phyloP scores from a whole-genome alignment of 2,113 vertebrate species.

The Sinocyclocheilus rhinocerous region DNA sequence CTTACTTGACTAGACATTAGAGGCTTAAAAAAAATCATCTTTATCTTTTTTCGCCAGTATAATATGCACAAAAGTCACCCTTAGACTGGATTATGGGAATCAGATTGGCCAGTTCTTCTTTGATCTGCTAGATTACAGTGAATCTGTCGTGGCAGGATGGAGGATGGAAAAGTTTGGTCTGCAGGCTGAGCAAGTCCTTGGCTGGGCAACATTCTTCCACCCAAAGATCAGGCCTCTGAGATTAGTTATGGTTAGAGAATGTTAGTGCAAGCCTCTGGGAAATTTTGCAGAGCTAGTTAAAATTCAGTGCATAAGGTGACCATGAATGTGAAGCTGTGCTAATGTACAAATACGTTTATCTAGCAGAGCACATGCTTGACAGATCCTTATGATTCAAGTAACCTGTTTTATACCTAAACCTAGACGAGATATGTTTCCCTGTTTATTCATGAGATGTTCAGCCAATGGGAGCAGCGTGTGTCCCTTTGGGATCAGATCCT shows the following conservation, averaged over 20 bases:
- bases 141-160: slow-evolving; percentile 67
- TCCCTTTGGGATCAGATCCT: slow-evolving; percentile 11
- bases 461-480: neutral
- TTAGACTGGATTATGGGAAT: slow-evolving; percentile 77
- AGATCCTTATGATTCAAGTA: neutral
- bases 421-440: neutral
- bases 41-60: slow-evolving; percentile 65
- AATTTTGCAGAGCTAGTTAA: slow-evolving; percentile 13
- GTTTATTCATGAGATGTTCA: slow-evolving; percentile 51
- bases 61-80: slow-evolving; percentile 74
- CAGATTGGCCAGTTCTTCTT: slow-evolving; percentile 76
- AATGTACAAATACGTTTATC: neutral
- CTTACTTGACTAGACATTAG: slow-evolving; percentile 33
- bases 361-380: neutral
- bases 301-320: slow-evolving; percentile 17
- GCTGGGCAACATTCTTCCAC: slow-evolving; percentile 67
- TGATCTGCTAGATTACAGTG: slow-evolving; percentile 82
- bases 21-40: slow-evolving; percentile 49
- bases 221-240: slow-evolving; percentile 63
- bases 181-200: slow-evolving; percentile 55
- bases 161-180: slow-evolving; percentile 65
- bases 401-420: neutral
- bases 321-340: neutral
- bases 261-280: neutral
- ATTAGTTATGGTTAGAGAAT: slow-evolving; percentile 52